A percentile compares a stretch with the other conserved stretches of the same genome.
phyloP scores from a whole-genome alignment of 1,140 invertebrate genomes.

The Lordiphosa collinella region DNA sequence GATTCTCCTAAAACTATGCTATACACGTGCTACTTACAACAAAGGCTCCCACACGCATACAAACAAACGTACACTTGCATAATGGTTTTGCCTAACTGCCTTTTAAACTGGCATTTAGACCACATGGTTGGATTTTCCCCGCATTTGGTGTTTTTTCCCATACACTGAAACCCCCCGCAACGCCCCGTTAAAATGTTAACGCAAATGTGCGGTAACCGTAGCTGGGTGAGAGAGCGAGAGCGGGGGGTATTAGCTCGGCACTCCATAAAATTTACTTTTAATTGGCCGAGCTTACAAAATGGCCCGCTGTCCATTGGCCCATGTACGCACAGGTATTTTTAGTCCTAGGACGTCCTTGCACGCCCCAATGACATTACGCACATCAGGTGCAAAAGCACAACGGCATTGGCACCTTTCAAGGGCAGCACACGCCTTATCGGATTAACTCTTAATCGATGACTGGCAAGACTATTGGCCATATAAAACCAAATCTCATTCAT shows the following conservation, averaged over 20 bases:
- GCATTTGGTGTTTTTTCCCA: conserved; percentile 16
- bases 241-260: neutral
- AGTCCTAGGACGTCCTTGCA: conserved; percentile 25
- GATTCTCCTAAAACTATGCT: too few relatives aligned
- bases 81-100: conserved; percentile 23
- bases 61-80: conserved; percentile 27
- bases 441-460: conserved; percentile 14
- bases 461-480: neutral
- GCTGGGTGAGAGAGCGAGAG: too few relatives aligned
- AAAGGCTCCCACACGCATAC: neutral
- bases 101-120: conserved; percentile 40
- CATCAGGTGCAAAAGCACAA: conserved; percentile 23
- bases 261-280: conserved; percentile 62
- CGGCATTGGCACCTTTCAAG: conserved; percentile 7
- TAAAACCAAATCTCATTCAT: conserved; percentile 31
- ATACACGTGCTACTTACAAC: too few relatives aligned
- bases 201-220: conserved; percentile 38
- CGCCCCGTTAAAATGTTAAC: conserved; percentile 35
- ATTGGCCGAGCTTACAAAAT: conserved; percentile 46
- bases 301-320: conserved; percentile 7
- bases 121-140: conserved; percentile 27
- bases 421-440: conserved; percentile 20
- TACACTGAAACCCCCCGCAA: neutral
- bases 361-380: conserved; percentile 28
- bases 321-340: conserved; percentile 43